These are phyloP conservation scores for Blera fallax DNA, from an alignment of 2,888 invertebrate genomes.

Conservation along the genomic window DNA sequence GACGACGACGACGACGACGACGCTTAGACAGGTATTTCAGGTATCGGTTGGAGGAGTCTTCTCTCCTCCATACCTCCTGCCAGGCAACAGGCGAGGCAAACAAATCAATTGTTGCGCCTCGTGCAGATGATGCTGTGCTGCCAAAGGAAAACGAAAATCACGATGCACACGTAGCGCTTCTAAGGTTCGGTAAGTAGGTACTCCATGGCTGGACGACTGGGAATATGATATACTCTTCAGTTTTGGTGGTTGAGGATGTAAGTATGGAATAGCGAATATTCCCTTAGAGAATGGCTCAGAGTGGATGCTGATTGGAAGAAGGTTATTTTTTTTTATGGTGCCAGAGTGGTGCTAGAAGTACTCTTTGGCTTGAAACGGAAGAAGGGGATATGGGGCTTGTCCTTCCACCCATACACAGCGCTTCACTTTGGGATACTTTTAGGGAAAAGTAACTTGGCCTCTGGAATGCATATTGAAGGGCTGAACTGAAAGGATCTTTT, in stretches of 20 bases:
- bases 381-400: too few species aligned
- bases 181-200: slow-evolving; percentile 14
- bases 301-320: neutral
- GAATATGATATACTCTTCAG: slow-evolving; percentile 29
- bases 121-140: slow-evolving; percentile 28
- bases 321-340: neutral
- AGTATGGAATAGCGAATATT: neutral
- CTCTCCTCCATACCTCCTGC: slow-evolving; percentile 1
- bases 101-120: slow-evolving; percentile 57
- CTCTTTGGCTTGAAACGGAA: too few species aligned
- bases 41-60: slow-evolving; percentile 40
- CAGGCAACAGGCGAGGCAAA: slow-evolving; percentile 4
- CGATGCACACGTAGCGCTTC: slow-evolving; percentile 39
- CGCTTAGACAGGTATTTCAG: slow-evolving; percentile 67
- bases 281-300: neutral
- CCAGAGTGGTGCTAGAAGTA: neutral
- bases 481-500: too few species aligned
- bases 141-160: slow-evolving; percentile 62
- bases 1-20: slow-evolving; percentile 9
- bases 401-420: too few species aligned
- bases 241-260: neutral
- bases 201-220: neutral
- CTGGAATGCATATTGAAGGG: too few species aligned
- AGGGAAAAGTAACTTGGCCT: too few species aligned
- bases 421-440: too few species aligned